phyloP scores from a whole-genome alignment of 2,797 vertebrate species.

The Phataginus tricuspis region DNA sequence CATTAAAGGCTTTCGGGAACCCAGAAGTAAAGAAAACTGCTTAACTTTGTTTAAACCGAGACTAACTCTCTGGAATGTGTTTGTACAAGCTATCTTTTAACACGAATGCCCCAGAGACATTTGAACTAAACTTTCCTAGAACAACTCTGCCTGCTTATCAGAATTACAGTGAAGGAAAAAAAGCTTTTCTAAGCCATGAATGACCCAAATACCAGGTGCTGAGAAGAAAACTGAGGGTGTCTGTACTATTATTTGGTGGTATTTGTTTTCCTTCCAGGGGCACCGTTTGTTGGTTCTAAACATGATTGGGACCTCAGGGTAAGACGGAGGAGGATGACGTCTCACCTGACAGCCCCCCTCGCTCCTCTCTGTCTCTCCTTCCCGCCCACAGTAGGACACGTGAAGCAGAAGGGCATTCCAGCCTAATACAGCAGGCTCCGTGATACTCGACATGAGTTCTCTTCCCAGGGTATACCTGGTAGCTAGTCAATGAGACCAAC shows the following conservation, averaged over 20 bases:
- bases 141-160: background rate
- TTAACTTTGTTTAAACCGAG: background rate
- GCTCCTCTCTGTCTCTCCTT: background rate
- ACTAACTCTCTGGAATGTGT: background rate
- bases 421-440: background rate
- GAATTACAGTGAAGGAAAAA: conserved; percentile 24
- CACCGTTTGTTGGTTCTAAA: background rate
- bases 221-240: background rate
- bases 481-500: background rate
- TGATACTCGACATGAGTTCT: background rate
- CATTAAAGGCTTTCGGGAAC: conserved; percentile 14
- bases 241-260: background rate
- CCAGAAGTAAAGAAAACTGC: conserved; percentile 15
- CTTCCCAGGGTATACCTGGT: background rate
- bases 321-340: background rate
- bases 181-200: background rate
- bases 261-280: background rate
- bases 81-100: conserved; percentile 25
- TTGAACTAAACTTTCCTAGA: background rate
- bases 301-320: background rate
- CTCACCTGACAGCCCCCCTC: background rate
- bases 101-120: background rate
- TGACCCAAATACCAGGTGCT: background rate
- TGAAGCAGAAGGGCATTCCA: background rate
- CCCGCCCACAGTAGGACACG: background rate